phyloP scores from a whole-genome alignment of 2,113 vertebrate species.

The Catagonus wagneri region DNA sequence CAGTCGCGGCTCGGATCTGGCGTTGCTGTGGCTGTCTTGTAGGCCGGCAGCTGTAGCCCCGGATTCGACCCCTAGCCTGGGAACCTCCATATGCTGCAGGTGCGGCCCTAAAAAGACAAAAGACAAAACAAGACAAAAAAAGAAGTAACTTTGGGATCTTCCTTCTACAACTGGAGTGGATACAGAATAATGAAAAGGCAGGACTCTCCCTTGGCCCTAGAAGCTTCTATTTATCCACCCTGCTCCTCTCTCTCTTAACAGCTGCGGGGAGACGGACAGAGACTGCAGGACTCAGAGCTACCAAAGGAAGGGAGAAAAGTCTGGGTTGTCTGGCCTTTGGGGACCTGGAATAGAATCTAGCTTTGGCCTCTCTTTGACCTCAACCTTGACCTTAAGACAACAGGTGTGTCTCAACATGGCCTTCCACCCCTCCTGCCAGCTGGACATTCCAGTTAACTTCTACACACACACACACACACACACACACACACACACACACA shows the following conservation, averaged over 20 bases:
- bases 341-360: background rate
- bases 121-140: too few relatives aligned
- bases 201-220: background rate
- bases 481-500: background rate
- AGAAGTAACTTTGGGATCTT: too few relatives aligned
- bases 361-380: slow-evolving; percentile 62
- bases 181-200: slow-evolving; percentile 39
- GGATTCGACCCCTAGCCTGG: too few relatives aligned
- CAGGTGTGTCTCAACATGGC: slow-evolving; percentile 30
- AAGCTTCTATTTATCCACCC: slow-evolving; percentile 25
- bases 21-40: too few relatives aligned
- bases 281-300: background rate
- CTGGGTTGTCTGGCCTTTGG: background rate
- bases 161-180: background rate
- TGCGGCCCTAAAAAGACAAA: too few relatives aligned
- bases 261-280: slow-evolving; percentile 41
- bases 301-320: background rate
- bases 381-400: slow-evolving; percentile 47
- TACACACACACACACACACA: background rate
- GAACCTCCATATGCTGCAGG: too few relatives aligned
- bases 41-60: too few relatives aligned
- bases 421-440: background rate
- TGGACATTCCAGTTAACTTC: background rate
- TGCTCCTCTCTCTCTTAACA: background rate
- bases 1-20: too few relatives aligned